Percentiles rank a stretch among this genome's conserved stretches.
phyloP scores from a whole-genome alignment of 2,797 vertebrate species.

The Cirrhinus mrigala region DNA sequence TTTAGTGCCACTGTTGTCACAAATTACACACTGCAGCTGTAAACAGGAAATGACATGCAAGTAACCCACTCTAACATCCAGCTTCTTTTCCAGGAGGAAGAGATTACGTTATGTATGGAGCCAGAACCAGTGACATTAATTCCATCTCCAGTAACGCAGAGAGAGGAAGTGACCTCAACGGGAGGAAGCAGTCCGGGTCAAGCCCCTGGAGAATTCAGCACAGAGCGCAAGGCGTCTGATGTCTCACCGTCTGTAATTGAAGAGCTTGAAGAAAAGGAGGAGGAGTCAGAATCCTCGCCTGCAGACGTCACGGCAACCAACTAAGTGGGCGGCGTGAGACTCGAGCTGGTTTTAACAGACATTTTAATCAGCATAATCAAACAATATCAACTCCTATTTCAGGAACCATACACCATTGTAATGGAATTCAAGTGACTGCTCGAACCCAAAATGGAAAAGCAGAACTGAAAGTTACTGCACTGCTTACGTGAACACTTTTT shows the following conservation, averaged over 20 bases:
- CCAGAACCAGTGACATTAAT: conserved; percentile 86
- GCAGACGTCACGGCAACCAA: conserved; percentile 72
- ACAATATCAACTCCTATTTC: conserved; percentile 79
- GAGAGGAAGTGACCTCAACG: conserved; percentile 85
- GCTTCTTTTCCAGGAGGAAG: conserved; percentile 82
- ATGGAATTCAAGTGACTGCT: conserved; percentile 45
- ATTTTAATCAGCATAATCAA: conserved; percentile 64
- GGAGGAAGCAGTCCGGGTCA: conserved; percentile 87
- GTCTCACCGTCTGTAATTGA: conserved; percentile 90
- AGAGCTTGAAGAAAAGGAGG: conserved; percentile 89
- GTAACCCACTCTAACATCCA: conserved; percentile 27
- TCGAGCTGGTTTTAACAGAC: conserved; percentile 46
- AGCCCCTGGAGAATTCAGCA: conserved; percentile 74
- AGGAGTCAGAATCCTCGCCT: conserved; percentile 75
- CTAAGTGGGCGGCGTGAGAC: conserved; percentile 68
- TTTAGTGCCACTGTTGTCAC: neutral
- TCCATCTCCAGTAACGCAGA: conserved; percentile 86
- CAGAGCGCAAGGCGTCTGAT: conserved; percentile 89
- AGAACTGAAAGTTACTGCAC: conserved; percentile 33
- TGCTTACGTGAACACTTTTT: conserved; percentile 29
- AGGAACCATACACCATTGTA: conserved; percentile 73
- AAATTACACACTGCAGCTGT: neutral
- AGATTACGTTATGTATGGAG: conserved; percentile 90
- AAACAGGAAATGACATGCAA: neutral
- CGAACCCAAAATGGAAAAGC: conserved; percentile 34